phyloP scores from a whole-genome alignment of 1,140 invertebrate genomes.

The Caenorhabditis brenneri region DNA sequence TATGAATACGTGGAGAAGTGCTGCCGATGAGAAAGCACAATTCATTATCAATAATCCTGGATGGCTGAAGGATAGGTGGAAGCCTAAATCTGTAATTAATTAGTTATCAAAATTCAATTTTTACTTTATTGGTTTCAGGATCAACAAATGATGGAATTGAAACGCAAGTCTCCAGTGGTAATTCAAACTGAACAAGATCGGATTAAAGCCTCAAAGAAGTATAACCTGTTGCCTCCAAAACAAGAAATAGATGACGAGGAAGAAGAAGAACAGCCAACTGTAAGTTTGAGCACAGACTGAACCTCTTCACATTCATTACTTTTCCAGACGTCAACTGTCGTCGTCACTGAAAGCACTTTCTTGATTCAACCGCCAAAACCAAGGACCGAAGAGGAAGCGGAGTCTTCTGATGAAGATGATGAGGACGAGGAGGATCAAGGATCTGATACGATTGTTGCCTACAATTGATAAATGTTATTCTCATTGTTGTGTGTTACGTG shows the following conservation, averaged over 20 bases:
- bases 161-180: background rate
- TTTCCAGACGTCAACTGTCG: too few relatives aligned
- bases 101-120: background rate
- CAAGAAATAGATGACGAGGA: background rate
- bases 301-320: too few relatives aligned
- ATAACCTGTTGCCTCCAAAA: background rate
- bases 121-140: background rate
- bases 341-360: too few relatives aligned
- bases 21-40: background rate
- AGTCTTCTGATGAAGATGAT: background rate
- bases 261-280: background rate
- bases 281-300: background rate
- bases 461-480: background rate
- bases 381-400: background rate
- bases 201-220: background rate
- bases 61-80: conserved; percentile 1
- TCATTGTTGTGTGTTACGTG: background rate
- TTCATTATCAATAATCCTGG: background rate
- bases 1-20: background rate
- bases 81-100: background rate
- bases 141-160: background rate
- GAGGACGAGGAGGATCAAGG: background rate
- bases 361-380: too few relatives aligned
- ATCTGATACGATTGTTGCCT: background rate
- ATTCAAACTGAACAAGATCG: background rate